Base-by-base conservation (phyloP, 1,140 invertebrate genomes). In the Hycleus cichorii region DNA sequence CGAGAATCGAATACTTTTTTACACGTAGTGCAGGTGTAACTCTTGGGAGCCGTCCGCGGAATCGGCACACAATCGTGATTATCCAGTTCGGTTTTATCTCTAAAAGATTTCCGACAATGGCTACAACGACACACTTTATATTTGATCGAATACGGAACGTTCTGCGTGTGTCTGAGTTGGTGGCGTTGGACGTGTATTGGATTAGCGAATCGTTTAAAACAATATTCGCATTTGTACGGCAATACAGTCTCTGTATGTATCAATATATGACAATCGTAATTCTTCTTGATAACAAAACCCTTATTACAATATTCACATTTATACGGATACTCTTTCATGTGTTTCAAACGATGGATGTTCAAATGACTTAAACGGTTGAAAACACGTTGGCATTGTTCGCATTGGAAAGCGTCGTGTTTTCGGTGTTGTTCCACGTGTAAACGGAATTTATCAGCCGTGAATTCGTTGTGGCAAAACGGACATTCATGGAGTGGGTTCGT, bases 211-310 rank as follows among this genome's bases (percentile, higher is more conserved):
- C 56, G 49, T 51, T 63, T 65, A 4, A 58, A 24, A 49, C 64
- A 65, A 38, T 46, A 54, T 12, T 39, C 46, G 27, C 64, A 65
- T 45, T 63, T 52, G 43, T 60, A 56, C 2, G 61, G 64, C 38
- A 65, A 50, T 43, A 60, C 62, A 18, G 58, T 43, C 10, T 61
- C 56, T 18, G 52, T 57, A 56, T 65, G 64, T 4, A 56, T 65
- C 25, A 65, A 48, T 45, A 65, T 53, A 45, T 65, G 64, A 40
- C 58, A 65, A 8, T 65, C 61, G 47, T 65, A 65, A 45, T 65
- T 65, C 10, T 32, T 63, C 44, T 65, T 63, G 7, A 65, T 60
- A 4, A 65, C 64, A 45, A 65, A 65, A 39, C 64, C 64, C 54
- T 63, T 65, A 9, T 57, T 57, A 18, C 64, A 65, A n/a, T 63